Percentiles rank a stretch among this genome's conserved stretches.
Evolutionary conservation across 1,140 invertebrate genomes (phyloP).

Genomic region (Melitaea cinxia): DNA sequence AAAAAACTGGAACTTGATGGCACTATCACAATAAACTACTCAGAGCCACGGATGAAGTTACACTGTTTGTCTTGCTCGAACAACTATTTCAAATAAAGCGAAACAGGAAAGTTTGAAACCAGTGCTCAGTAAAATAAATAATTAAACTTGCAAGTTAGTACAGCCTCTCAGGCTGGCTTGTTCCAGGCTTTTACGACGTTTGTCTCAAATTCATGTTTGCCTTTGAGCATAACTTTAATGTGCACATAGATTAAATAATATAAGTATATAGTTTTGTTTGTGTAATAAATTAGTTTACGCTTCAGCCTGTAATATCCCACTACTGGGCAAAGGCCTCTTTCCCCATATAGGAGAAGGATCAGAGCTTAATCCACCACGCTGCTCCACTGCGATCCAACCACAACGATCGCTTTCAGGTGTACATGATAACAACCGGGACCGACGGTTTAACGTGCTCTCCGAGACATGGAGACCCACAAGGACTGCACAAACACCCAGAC

Average conservation of each 20-base stretch:
- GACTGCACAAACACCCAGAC: too few relatives aligned
- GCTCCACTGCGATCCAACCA: too few relatives aligned
- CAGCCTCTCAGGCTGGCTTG: neutral
- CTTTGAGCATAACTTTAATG: constrained; percentile 1
- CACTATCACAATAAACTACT: constrained; percentile 13
- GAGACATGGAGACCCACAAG: too few relatives aligned
- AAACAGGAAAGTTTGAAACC: constrained; percentile 1
- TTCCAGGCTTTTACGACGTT: neutral
- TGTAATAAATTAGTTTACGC: neutral
- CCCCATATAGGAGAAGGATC: too few relatives aligned
- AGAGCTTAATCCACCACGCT: too few relatives aligned
- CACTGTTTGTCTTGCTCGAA: constrained; percentile 2
- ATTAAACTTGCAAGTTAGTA: constrained; percentile 6
- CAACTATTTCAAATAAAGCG: constrained; percentile 17
- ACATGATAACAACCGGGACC: too few relatives aligned
- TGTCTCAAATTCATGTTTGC: constrained; percentile 3
- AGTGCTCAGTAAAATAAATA: constrained; percentile 15
- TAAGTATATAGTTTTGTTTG: neutral
- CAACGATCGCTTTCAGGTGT: too few relatives aligned
- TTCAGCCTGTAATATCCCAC: too few relatives aligned
- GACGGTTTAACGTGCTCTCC: too few relatives aligned
- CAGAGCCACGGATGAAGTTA: constrained; percentile 6
- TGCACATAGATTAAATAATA: neutral
- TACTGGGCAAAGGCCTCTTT: too few relatives aligned
- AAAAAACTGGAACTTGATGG: constrained; percentile 8